Conservation (phyloP, 2,888 invertebrate genomes). For the Pediacus dermestoides region DNA sequence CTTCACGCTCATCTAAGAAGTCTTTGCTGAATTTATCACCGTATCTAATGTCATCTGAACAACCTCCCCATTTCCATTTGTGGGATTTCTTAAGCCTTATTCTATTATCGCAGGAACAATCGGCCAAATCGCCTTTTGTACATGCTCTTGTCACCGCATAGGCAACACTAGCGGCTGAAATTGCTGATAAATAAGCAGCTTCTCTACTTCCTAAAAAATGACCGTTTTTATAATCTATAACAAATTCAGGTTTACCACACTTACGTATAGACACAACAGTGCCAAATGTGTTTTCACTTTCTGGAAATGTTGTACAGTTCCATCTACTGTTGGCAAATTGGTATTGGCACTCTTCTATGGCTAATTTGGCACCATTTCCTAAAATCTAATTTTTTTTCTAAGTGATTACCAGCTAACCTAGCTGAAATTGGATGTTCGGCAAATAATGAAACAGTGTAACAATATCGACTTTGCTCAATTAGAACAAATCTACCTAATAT, state of each 20-base stretch:
- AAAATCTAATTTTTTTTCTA: conserved; percentile 72
- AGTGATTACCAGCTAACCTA: too few species aligned
- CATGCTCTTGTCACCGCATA: conserved; percentile 85
- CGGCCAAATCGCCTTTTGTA: conserved; percentile 78
- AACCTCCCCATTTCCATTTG: conserved; percentile 91
- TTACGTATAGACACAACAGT: conserved; percentile 80
- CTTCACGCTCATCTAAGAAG: conserved; percentile 81
- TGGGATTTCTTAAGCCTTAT: conserved; percentile 57
- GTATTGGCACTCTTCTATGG: conserved; percentile 85
- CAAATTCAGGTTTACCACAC: conserved; percentile 45
- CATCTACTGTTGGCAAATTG: conserved; percentile 84
- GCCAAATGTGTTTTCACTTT: conserved; percentile 71
- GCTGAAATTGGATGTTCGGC: too few species aligned
- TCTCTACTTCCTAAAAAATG: conserved; percentile 72
- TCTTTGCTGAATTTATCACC: conserved; percentile 83
- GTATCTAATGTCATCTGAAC: conserved; percentile 85
- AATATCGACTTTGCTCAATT: too few species aligned
- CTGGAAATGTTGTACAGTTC: conserved; percentile 80
- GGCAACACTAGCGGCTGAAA: conserved; percentile 85
- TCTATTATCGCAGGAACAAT: conserved; percentile 81
- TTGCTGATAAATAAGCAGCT: conserved; percentile 84
- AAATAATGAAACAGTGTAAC: too few species aligned
- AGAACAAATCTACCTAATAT: too few species aligned
- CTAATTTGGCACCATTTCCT: conserved; percentile 76
- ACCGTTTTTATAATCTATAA: too few species aligned